Conservation (phyloP, 2,113 vertebrate genomes). For the Chlamydotis undulata region DNA sequence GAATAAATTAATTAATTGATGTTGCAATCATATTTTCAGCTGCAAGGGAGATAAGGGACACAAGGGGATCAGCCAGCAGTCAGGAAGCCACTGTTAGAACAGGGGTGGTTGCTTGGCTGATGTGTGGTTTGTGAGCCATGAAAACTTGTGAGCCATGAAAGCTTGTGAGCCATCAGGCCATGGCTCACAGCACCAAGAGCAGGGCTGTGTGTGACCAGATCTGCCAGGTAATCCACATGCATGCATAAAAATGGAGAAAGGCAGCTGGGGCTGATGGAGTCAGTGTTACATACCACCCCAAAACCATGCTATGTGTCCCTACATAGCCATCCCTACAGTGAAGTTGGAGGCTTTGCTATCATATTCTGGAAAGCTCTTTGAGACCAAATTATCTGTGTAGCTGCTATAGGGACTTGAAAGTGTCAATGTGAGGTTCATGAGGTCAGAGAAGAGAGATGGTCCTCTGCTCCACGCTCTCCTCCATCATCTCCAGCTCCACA, state of each 20-base stretch:
- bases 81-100: not conserved
- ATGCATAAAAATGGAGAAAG: not conserved
- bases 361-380: not conserved
- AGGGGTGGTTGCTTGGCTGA: not conserved
- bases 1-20: not conserved
- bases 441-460: not conserved
- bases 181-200: not conserved
- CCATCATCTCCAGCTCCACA: not conserved
- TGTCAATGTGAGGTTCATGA: not conserved
- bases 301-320: not conserved
- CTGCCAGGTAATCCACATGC: rapidly evolving
- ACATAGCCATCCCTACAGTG: not conserved
- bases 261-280: not conserved
- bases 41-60: not conserved
- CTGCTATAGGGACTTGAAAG: not conserved
- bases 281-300: not conserved
- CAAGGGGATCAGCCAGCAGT: not conserved
- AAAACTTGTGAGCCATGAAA: not conserved
- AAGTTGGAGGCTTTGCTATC: not conserved
- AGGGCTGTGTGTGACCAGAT: not conserved
- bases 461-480: not conserved
- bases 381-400: not conserved
- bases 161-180: not conserved
- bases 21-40: not conserved
- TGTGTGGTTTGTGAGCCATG: too few relatives aligned